A percentile compares a stretch with the other conserved stretches of the same genome.
Evolutionary conservation across 35 echinoderm and acorn worm species (phyloP).

Genomic region (Stichopus chloronotus): DNA sequence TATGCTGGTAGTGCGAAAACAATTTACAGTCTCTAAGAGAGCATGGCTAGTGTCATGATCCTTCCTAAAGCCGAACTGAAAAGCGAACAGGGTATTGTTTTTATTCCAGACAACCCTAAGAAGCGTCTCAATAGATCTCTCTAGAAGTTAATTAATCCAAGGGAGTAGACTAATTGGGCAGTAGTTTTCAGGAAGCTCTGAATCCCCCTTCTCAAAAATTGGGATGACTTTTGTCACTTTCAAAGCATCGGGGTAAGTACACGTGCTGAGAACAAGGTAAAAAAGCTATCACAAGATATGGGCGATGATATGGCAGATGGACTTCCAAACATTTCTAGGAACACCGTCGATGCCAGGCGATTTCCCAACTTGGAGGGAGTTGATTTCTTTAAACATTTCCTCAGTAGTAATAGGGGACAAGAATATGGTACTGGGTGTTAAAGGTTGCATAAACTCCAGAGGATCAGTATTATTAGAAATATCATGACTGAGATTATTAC

Average conservation of each 20-base stretch:
- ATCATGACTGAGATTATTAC: too few relatives aligned
- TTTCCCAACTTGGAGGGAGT: not conserved
- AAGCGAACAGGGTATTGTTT: not conserved
- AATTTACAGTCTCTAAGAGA: not conserved
- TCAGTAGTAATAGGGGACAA: too few relatives aligned
- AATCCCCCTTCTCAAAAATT: too few relatives aligned
- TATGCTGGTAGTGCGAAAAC: not conserved
- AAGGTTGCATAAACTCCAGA: too few relatives aligned
- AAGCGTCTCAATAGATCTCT: not conserved
- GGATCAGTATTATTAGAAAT: too few relatives aligned
- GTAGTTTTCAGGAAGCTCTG: not conserved
- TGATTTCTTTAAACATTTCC: too few relatives aligned
- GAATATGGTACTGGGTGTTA: too few relatives aligned
- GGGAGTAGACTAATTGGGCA: not conserved
- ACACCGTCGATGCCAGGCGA: not conserved
- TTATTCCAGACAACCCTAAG: not conserved
- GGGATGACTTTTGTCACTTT: too few relatives aligned
- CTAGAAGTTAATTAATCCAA: not conserved
- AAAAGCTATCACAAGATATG: not conserved
- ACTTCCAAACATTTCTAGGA: not conserved
- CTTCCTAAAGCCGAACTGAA: constrained; percentile 7
- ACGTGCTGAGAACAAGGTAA: not conserved
- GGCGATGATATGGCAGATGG: not conserved
- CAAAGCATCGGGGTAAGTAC: too few relatives aligned
- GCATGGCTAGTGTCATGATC: not conserved